Base-by-base conservation (phyloP, 1,140 invertebrate genomes). In the Whitmania pigra region DNA sequence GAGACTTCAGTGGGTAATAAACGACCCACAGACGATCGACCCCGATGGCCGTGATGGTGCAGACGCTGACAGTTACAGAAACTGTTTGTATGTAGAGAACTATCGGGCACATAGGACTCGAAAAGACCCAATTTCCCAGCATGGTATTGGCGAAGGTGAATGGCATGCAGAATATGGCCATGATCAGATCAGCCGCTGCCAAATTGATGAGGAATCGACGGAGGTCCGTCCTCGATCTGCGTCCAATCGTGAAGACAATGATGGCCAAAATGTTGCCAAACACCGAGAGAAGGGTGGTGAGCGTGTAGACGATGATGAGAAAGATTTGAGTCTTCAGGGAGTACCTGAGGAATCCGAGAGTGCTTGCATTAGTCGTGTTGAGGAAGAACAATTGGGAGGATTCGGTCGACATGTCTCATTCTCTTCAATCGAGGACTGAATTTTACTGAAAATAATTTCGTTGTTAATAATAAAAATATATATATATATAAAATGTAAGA, bases 151-250 rank as follows among this genome's bases (percentile, higher is more conserved):
- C 78, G 72, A 80, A 80, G 0, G 80, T 79, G 74, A 83, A 83
- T n/a, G 82, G 82, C 75, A 83, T 80, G 74, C 82, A 83, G 72
- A 83, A 78, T 5, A 82, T 73, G 7, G 77, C 80, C 78, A 82
- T 79, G 31, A 82, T 76, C 2, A 83, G 76, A 73, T 83, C 82
- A 17, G 80, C 77, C 18, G 80, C 76, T 27, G 82, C 89, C 84
- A 93, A 83, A 82, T 92, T 93, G 31, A 92, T 85, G n/a, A 93
- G 84, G 81, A 91, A 92, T 0, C 76, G 75, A 0, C 79, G 74
- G 15, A 82, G 75, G 66, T 82, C 81, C 6, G 78, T 80, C 36
- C 77, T 73, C 15, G 75, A 79, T 13, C 78, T 72, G 27, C 76
- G 73, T 7, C 80, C 80, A 22, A 72, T 71, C 1, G 76, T 69